phyloP scores from a whole-genome alignment of 2,113 vertebrate species.

The Glareola pratincola region DNA sequence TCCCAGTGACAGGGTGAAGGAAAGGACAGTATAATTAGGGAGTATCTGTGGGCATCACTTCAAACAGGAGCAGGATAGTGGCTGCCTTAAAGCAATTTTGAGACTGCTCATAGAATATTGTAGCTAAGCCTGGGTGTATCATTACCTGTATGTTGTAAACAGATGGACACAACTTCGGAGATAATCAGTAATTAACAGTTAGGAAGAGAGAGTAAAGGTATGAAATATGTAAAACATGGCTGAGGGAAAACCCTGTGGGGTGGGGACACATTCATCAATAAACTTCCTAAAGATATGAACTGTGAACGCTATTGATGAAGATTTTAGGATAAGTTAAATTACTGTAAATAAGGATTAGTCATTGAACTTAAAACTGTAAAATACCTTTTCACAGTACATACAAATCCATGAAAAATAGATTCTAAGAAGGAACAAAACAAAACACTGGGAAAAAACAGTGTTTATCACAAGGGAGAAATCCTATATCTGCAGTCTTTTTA shows the following conservation, averaged over 20 bases:
- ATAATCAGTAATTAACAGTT: not conserved
- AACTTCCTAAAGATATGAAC: not conserved
- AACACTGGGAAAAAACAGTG: rapidly evolving
- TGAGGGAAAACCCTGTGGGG: not conserved
- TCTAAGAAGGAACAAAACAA: not conserved
- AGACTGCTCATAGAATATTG: not conserved
- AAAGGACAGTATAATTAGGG: not conserved
- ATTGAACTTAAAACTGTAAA: not conserved
- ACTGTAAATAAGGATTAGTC: not conserved
- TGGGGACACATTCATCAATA: not conserved
- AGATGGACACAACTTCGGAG: not conserved
- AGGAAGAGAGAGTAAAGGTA: not conserved
- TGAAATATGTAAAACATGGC: not conserved
- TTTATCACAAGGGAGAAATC: not conserved
- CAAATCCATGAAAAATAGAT: not conserved
- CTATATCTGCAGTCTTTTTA: not conserved
- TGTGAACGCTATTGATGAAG: not conserved
- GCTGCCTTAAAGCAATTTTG: not conserved
- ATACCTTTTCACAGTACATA: not conserved
- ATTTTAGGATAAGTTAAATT: not conserved
- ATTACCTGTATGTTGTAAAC: not conserved
- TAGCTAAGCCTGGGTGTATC: not conserved
- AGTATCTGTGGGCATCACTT: not conserved
- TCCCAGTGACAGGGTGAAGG: not conserved
- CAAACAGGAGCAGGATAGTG: not conserved